Evolutionary conservation across 2,113 vertebrate genomes (phyloP).

Genomic region (Verasper variegatus): DNA sequence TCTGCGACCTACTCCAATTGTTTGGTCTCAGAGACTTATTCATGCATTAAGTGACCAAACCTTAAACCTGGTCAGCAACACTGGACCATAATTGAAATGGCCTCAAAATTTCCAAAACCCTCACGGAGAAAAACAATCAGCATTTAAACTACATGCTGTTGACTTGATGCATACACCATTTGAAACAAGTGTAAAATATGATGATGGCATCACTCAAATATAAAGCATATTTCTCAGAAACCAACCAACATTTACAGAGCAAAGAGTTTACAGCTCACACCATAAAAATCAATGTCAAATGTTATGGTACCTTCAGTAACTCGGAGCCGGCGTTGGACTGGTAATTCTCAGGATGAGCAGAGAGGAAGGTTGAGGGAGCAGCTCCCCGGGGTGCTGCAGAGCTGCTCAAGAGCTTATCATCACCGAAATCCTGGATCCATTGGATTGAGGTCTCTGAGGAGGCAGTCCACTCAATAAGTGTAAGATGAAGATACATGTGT

Average conservation of each 20-base stretch:
- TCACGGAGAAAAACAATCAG: no score
- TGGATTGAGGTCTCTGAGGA: conserved; percentile 15
- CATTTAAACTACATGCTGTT: no score
- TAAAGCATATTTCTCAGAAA: not conserved
- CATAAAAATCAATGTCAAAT: not conserved
- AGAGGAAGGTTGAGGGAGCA: conserved; percentile 7
- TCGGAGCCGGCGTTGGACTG: not conserved
- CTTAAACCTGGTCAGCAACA: no score
- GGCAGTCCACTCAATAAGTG: not conserved
- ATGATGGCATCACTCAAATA: no score
- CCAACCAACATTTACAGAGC: no score
- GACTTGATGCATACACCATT: no score
- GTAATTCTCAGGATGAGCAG: conserved; percentile 6
- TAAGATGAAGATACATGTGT: not conserved
- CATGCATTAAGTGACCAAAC: not conserved
- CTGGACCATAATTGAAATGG: no score
- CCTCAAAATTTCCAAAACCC: no score
- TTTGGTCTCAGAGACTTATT: not conserved
- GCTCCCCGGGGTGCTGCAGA: not conserved
- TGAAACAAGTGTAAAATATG: no score
- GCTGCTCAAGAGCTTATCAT: conserved; percentile 16
- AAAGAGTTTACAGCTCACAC: not conserved
- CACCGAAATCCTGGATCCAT: conserved; percentile 11
- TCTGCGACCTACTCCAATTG: not conserved
- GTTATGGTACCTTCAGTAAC: not conserved